A percentile compares a stretch with the other conserved stretches of the same genome.
phyloP scores from a whole-genome alignment of 2,888 invertebrate species.

The Brassicogethes aeneus region DNA sequence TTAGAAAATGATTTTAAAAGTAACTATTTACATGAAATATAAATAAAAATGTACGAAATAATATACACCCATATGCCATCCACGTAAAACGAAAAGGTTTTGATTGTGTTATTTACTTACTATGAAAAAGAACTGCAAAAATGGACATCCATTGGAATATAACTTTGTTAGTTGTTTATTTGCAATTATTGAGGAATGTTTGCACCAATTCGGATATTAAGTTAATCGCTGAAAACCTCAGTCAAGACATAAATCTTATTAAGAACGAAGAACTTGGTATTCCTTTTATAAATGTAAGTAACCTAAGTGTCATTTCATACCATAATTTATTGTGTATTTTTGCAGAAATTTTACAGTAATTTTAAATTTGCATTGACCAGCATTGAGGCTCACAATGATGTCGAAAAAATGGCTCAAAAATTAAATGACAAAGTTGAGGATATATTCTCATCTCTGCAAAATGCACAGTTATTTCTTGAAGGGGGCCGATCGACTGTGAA shows the following conservation, averaged over 20 bases:
- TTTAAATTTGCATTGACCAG: conserved; percentile 29
- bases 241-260: conserved; percentile 27
- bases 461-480: conserved; percentile 29
- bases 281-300: conserved; percentile 31
- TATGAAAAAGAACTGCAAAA: no score
- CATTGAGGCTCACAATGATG: conserved; percentile 27
- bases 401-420: conserved; percentile 30
- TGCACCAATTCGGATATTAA: conserved; percentile 14
- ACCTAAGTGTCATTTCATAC: not conserved
- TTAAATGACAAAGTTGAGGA: conserved; percentile 32
- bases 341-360: conserved; percentile 34
- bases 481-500: conserved; percentile 18
- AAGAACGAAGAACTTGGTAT: conserved; percentile 35
- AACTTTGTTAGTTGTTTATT: no score
- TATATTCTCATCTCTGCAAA: conserved; percentile 30
- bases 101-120: no score
- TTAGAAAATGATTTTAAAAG: not conserved
- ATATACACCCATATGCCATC: no score
- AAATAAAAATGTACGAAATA: no score
- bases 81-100: no score
- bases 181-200: not conserved
- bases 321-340: conserved; percentile 1
- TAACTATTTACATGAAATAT: not conserved
- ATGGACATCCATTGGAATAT: no score
- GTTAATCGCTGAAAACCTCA: conserved; percentile 25